These are phyloP conservation scores for Anolis sagrei DNA, from an alignment of 2,113 vertebrate species.

Conservation along the genomic window DNA sequence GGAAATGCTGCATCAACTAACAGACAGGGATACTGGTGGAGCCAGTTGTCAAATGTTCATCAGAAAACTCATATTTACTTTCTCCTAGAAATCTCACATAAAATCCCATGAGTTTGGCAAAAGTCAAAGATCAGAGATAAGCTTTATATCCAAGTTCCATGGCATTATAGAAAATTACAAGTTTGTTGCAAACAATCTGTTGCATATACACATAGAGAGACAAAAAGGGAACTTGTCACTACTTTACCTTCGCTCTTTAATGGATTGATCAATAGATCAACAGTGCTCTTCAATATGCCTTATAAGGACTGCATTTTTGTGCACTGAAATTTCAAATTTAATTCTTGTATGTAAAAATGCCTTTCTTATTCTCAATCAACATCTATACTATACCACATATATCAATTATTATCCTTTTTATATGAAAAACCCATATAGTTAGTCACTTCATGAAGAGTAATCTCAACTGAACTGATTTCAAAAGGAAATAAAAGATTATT, in stretches of 20 bases:
- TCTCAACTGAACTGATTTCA: background rate
- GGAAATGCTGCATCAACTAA: conserved; percentile 6
- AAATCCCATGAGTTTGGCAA: conserved; percentile 39
- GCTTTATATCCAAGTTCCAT: conserved; percentile 62
- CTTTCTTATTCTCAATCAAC: conserved; percentile 65
- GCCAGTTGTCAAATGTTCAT: conserved; percentile 56
- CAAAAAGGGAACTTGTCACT: conserved; percentile 49
- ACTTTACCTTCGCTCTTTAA: conserved; percentile 52
- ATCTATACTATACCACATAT: conserved; percentile 55
- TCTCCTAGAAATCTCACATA: conserved; percentile 48
- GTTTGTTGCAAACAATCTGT: conserved; percentile 54
- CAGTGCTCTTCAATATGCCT: conserved; percentile 67
- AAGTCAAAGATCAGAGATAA: conserved; percentile 67
- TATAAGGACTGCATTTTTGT: conserved; percentile 67
- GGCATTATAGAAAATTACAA: conserved; percentile 69
- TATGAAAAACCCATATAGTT: background rate
- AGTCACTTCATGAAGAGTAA: background rate
- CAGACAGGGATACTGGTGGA: conserved; percentile 32
- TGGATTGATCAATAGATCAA: conserved; percentile 55
- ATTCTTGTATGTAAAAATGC: conserved; percentile 58
- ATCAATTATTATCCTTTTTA: conserved; percentile 29
- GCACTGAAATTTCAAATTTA: conserved; percentile 57
- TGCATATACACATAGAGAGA: conserved; percentile 44
- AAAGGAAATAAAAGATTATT: background rate
- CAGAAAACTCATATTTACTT: conserved; percentile 60